Evolutionary conservation across 1,140 invertebrate species (phyloP).

Genomic region (Notospermus geniculatus): DNA sequence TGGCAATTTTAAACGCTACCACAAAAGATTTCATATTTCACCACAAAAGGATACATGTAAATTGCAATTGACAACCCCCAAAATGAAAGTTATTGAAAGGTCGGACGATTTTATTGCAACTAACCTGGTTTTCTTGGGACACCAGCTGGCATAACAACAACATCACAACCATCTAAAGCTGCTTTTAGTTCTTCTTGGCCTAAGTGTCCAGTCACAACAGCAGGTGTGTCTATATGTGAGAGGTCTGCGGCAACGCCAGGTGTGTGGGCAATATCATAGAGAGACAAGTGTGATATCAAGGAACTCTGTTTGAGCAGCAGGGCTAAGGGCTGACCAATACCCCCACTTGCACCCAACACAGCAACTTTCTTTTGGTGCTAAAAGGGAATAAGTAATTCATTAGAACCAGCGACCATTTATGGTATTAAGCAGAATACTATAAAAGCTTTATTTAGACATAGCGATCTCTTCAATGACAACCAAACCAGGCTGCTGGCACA

Average conservation of each 20-base stretch:
- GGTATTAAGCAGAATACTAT: no score
- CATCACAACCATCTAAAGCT: slow-evolving; percentile 68
- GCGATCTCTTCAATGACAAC: no score
- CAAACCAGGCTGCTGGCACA: no score
- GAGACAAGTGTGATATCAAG: slow-evolving; percentile 71
- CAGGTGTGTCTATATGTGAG: slow-evolving; percentile 90
- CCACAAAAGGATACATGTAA: no score
- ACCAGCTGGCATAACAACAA: slow-evolving; percentile 96
- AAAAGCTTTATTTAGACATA: no score
- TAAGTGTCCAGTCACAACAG: slow-evolving; percentile 78
- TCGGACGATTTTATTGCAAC: slow-evolving; percentile 57
- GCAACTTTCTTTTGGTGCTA: slow-evolving; percentile 73
- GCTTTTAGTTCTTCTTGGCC: slow-evolving; percentile 75
- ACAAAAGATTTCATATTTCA: no score
- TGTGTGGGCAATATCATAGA: slow-evolving; percentile 96
- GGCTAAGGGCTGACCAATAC: slow-evolving; percentile 96
- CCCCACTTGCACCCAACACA: slow-evolving; percentile 92
- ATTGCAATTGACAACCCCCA: no score
- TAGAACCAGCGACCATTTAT: no score
- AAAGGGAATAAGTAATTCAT: slow-evolving; percentile 12
- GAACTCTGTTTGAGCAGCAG: slow-evolving; percentile 87
- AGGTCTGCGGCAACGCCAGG: slow-evolving; percentile 97
- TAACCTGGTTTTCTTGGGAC: slow-evolving; percentile 96
- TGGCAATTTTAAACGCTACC: no score
- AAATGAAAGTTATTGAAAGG: no score